phyloP scores from a whole-genome alignment of 1,140 invertebrate species.

The Physella acuta region DNA sequence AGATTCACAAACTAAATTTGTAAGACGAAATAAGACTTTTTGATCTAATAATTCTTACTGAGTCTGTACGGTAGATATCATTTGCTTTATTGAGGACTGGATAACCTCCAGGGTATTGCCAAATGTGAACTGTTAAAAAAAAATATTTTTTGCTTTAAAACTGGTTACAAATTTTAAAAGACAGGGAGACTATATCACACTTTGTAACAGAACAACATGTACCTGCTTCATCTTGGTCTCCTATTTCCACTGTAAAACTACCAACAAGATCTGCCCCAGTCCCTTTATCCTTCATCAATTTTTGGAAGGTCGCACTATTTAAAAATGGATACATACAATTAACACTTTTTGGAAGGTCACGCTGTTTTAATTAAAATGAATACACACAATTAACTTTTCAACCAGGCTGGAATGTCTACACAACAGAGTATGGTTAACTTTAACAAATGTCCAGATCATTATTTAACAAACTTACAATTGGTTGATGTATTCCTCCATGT shows the following conservation, averaged over 20 bases:
- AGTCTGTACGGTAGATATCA: conserved; percentile 71
- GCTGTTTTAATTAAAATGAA: too few species aligned
- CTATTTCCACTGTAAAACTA: conserved; percentile 78
- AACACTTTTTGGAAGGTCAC: too few species aligned
- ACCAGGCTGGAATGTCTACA: neutral
- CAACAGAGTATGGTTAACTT: too few species aligned
- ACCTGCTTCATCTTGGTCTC: conserved; percentile 94
- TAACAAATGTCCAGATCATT: too few species aligned
- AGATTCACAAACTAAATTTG: neutral
- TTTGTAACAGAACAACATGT: too few species aligned
- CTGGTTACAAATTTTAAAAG: too few species aligned
- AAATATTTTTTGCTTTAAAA: too few species aligned
- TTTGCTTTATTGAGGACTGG: conserved; percentile 81
- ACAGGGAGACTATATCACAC: too few species aligned
- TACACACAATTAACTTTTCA: too few species aligned
- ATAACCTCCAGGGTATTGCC: conserved; percentile 91
- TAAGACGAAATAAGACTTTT: too few species aligned
- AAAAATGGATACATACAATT: neutral
- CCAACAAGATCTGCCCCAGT: conserved; percentile 61
- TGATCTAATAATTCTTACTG: conserved; percentile 66
- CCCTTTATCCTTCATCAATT: conserved; percentile 68
- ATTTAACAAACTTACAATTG: conserved; percentile 93
- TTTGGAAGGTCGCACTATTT: conserved; percentile 76
- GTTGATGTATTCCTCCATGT: conserved; percentile 78
- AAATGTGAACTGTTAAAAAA: conserved; percentile 75